Conservation (phyloP, 2,797 vertebrate species). For the Tokudaia tokunoshimensis region DNA sequence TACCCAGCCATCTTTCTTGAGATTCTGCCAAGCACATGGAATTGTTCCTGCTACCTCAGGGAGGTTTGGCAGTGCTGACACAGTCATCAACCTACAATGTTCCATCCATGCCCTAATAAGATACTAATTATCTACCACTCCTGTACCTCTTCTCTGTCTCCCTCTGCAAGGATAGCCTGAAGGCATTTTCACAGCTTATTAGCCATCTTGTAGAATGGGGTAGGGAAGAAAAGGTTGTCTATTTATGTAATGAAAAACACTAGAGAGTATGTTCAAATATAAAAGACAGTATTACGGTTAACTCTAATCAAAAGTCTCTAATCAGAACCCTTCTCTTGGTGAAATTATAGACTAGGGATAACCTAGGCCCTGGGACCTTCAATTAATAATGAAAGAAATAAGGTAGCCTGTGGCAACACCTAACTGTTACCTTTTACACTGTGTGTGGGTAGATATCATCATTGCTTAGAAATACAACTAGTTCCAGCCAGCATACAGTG, state of each 20-base stretch:
- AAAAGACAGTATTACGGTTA: conserved; percentile 19
- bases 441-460: background rate
- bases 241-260: conserved; percentile 18
- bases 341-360: conserved; percentile 25
- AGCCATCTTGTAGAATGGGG: background rate
- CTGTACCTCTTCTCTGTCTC: background rate
- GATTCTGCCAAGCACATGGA: conserved; percentile 17
- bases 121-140: conserved; percentile 47
- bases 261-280: conserved; percentile 39
- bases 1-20: conserved; percentile 41
- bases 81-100: conserved; percentile 18
- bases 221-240: background rate
- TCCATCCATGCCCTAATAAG: conserved; percentile 39
- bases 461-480: conserved; percentile 51
- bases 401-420: background rate
- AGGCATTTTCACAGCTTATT: conserved; percentile 58
- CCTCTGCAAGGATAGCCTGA: background rate
- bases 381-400: conserved; percentile 59
- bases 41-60: background rate
- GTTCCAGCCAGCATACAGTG: background rate
- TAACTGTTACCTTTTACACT: conserved; percentile 31
- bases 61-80: conserved; percentile 2
- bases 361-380: background rate
- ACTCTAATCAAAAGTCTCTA: conserved; percentile 35
- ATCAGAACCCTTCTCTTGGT: conserved; percentile 15